Evolutionary conservation across 2,888 invertebrate species (phyloP), one percentile per base, ranked within the genome.

Genomic region (Euclidia mi): DNA sequence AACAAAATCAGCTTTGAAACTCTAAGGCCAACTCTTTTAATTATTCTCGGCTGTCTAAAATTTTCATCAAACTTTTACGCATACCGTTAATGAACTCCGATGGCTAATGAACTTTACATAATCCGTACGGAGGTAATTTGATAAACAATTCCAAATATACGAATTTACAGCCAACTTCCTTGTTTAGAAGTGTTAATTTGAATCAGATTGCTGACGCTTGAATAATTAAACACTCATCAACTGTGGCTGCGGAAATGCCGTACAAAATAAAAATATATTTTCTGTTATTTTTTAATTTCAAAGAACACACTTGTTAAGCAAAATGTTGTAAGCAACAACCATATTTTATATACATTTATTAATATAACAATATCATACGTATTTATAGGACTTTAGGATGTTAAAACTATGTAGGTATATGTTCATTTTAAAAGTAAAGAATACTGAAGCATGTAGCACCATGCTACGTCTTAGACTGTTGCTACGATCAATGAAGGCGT

Each of bases 11-110:
- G 81, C 83, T 85, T 84, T 78, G 67, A 76, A 85, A 82, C 82
- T 72, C 52, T 72, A 69, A 75, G 75, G 69, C 56, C 56, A 87
- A 86, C 85, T 87, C 85, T 87, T 87, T 87, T 87, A 87, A 88
- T 87, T 87, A 87, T 84, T 82, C 84, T 71, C 61, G 71, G 64
- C 79, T 73, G 61, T 66, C 78, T 67, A 74, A 82, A 83, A 81
- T 83, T 81, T 61, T 55, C 65, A 51, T 68, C 58, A 59, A 79
- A 81, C 73, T 78, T 78, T 76, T 70, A 65, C 76, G 76, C 71
- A 73, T 72, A 60, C 65, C 69, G 71, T 75, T 84, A 85, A 85
- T 80, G 83, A 82, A 82, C 76, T 74, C 65, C 64, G 79, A 82
- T 80, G 66, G 76, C 70, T 82, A 81, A 84, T 80, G 79, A 79